A percentile compares a stretch with the other conserved stretches of the same genome.
phyloP scores from a whole-genome alignment of 2,888 invertebrate genomes.

The Meloe dianella region DNA sequence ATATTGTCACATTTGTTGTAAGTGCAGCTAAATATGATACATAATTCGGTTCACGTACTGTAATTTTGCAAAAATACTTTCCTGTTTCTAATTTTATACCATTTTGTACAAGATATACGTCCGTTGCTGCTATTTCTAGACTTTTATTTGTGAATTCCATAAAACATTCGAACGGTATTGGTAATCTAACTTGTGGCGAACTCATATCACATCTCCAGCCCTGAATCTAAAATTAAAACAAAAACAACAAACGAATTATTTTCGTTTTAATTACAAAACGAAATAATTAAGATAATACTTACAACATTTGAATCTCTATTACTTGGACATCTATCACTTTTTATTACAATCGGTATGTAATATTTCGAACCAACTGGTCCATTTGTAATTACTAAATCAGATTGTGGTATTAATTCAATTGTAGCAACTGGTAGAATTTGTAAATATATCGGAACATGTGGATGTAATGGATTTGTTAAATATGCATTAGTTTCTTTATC shows the following conservation, averaged over 20 bases:
- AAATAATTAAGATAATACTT: constrained; percentile 3
- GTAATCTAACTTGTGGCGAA: constrained; percentile 40
- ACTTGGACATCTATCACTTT: constrained; percentile 44
- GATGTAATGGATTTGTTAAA: constrained; percentile 53
- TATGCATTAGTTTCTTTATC: constrained; percentile 49
- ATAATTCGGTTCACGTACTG: background rate
- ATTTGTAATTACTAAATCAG: constrained; percentile 49
- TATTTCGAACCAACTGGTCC: constrained; percentile 39
- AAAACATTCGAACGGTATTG: constrained; percentile 55
- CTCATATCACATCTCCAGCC: constrained; percentile 51
- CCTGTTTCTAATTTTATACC: constrained; percentile 51
- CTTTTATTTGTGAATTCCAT: constrained; percentile 51
- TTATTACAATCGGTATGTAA: constrained; percentile 49
- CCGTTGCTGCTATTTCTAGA: constrained; percentile 41
- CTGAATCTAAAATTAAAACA: constrained; percentile 46
- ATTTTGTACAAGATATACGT: constrained; percentile 54
- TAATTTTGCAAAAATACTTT: constrained; percentile 53
- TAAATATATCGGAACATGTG: constrained; percentile 50
- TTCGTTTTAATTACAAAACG: no score
- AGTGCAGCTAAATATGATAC: background rate
- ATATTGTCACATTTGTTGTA: constrained; percentile 43
- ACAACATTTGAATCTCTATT: constrained; percentile 50
- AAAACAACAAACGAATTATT: constrained; percentile 4
- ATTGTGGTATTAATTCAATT: constrained; percentile 45
- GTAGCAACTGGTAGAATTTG: constrained; percentile 48